Conservation (phyloP, 2,888 invertebrate species). For the Noctua comes region DNA sequence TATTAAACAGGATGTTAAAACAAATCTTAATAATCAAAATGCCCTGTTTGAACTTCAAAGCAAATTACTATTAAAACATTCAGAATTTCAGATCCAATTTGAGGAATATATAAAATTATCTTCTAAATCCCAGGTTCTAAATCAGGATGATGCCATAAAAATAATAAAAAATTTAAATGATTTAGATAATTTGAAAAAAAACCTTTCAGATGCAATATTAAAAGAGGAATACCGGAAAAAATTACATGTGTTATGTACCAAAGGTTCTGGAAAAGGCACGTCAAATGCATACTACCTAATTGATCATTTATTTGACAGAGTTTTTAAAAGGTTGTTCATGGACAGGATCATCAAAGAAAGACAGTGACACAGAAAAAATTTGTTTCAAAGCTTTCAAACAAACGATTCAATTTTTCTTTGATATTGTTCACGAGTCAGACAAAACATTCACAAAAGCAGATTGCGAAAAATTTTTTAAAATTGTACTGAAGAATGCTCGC, state of each 20-base stretch:
- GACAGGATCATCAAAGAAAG: slow-evolving; percentile 2
- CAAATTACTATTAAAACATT: slow-evolving; percentile 6
- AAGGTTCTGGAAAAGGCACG: slow-evolving; percentile 7
- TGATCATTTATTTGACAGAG: slow-evolving; percentile 15
- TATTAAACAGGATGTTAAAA: slow-evolving; percentile 7
- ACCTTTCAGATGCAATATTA: slow-evolving; percentile 5
- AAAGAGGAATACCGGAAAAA: slow-evolving; percentile 15
- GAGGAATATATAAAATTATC: background rate
- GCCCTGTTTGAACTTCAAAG: slow-evolving; percentile 13
- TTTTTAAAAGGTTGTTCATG: slow-evolving; percentile 7
- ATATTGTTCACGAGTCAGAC: background rate
- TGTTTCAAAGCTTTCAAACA: slow-evolving; percentile 14
- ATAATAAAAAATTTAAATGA: background rate
- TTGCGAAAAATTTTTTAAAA: background rate
- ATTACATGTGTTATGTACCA: background rate
- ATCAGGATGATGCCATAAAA: background rate
- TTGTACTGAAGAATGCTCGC: background rate
- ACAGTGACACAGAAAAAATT: background rate
- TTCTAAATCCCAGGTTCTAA: background rate
- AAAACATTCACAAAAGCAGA: background rate
- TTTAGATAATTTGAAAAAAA: slow-evolving; percentile 5
- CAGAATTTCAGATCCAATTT: slow-evolving; percentile 3
- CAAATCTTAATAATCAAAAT: slow-evolving; percentile 10
- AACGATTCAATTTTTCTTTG: slow-evolving; percentile 7
- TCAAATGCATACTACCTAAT: slow-evolving; percentile 10